Conservation (phyloP, 1,140 invertebrate genomes). For the Orchestia grillus region DNA sequence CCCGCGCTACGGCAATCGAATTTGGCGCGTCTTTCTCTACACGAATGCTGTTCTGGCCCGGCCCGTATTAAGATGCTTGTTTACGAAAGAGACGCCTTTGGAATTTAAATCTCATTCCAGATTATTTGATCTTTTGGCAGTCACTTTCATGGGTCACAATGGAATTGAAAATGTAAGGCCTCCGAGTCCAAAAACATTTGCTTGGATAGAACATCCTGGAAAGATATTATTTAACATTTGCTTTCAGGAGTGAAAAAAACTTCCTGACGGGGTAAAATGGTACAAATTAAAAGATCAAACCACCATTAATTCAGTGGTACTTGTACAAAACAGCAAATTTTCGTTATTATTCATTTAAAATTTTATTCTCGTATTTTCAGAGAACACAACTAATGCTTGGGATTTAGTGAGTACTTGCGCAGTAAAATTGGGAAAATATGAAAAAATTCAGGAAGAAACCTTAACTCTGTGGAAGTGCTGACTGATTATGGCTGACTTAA, state of each 20-base stretch:
- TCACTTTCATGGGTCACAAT: neutral
- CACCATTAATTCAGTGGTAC: neutral
- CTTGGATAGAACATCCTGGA: neutral
- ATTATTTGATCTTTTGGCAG: neutral
- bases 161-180: neutral
- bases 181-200: neutral
- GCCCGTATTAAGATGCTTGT: conserved; percentile 45
- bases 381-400: neutral
- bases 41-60: neutral
- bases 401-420: neutral
- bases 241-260: neutral
- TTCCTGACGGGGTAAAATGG: neutral
- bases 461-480: no score
- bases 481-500: no score
- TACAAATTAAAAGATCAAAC: neutral
- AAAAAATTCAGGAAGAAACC: no score
- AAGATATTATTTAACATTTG: neutral
- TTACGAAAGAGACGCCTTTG: conserved; percentile 47
- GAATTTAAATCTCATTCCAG: conserved; percentile 37
- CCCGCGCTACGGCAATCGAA: conserved; percentile 39
- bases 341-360: neutral
- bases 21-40: conserved; percentile 33
- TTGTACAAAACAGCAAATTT: neutral
- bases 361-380: neutral
- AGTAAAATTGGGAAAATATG: no score